Evolutionary conservation across 2,888 invertebrate species (phyloP).

Genomic region (Mesoligia furuncula): DNA sequence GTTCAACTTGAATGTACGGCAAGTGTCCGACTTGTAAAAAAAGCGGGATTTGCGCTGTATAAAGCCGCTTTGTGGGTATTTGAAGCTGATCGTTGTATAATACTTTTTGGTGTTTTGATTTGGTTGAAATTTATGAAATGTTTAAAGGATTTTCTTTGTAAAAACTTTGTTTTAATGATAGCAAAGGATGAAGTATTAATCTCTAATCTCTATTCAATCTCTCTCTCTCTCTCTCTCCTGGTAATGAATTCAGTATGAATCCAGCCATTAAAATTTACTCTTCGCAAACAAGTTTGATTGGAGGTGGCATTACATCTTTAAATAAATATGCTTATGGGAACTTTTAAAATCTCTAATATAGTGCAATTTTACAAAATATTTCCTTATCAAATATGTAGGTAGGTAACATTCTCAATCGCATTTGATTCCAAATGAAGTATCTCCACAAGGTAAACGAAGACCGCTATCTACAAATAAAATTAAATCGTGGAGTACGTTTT

Average conservation of each 20-base stretch:
- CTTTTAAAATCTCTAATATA: background rate
- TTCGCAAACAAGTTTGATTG: background rate
- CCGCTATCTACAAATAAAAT: conserved; percentile 68
- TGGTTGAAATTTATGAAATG: background rate
- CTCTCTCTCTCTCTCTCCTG: too few species aligned
- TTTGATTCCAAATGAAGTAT: conserved; percentile 58
- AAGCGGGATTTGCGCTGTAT: conserved; percentile 3
- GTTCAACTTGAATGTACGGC: conserved; percentile 56
- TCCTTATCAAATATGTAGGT: conserved; percentile 15
- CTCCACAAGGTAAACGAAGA: conserved; percentile 58
- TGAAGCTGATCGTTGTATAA: conserved; percentile 26
- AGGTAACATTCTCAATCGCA: conserved; percentile 34
- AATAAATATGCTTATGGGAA: background rate
- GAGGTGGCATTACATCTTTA: background rate
- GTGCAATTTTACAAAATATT: conserved; percentile 9
- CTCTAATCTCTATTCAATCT: background rate
- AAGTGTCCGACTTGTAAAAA: conserved; percentile 49
- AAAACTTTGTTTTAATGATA: background rate
- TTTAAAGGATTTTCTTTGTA: background rate
- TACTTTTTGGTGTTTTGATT: conserved; percentile 28
- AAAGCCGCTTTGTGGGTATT: conserved; percentile 37
- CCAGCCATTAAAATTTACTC: background rate
- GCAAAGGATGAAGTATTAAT: background rate
- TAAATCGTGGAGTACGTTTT: conserved; percentile 67
- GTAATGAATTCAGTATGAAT: background rate